Evolutionary conservation across 1,140 invertebrate genomes (phyloP).

Genomic region (Solenopsis invicta): DNA sequence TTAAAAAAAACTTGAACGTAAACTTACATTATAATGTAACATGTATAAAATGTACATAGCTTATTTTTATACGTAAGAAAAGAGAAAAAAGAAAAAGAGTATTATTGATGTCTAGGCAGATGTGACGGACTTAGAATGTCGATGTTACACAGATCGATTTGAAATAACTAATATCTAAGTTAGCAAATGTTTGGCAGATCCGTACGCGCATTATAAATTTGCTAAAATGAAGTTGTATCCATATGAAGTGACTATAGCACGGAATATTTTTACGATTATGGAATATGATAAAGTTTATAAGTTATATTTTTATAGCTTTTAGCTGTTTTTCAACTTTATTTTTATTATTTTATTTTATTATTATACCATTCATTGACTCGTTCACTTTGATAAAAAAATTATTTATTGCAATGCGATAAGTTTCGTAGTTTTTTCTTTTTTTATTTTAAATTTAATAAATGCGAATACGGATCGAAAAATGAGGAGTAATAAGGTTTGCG

Average conservation of each 20-base stretch:
- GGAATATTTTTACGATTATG: neutral
- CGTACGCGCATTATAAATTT: neutral
- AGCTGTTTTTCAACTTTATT: neutral
- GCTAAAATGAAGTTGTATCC: neutral
- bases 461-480: neutral
- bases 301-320: slow-evolving; percentile 18
- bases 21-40: slow-evolving; percentile 49
- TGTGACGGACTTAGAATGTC: slow-evolving; percentile 31
- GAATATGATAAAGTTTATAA: neutral
- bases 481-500: slow-evolving; percentile 21
- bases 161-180: slow-evolving; percentile 12
- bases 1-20: slow-evolving; percentile 54
- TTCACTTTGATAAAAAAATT: neutral
- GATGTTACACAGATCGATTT: slow-evolving; percentile 22
- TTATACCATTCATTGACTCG: neutral
- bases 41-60: slow-evolving; percentile 75
- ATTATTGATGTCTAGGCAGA: slow-evolving; percentile 54
- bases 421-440: neutral
- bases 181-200: neutral
- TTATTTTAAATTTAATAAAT: neutral
- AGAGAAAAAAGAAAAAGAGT: slow-evolving; percentile 3
- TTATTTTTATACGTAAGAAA: slow-evolving; percentile 80
- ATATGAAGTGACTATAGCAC: neutral
- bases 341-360: neutral
- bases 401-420: neutral